phyloP scores from a whole-genome alignment of 2,888 invertebrate genomes.

The Ephialtes manifestator region DNA sequence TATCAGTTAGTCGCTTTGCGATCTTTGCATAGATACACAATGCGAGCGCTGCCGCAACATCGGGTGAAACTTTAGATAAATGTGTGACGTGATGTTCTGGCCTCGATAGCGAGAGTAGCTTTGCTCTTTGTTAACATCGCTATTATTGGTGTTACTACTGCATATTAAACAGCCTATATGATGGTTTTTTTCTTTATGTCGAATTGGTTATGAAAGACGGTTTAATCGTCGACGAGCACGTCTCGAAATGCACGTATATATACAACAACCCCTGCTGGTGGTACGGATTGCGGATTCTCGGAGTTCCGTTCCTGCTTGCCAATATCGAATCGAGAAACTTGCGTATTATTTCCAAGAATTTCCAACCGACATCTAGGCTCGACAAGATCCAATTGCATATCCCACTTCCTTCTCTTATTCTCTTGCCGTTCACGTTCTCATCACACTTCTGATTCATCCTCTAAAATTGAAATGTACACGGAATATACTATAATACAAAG shows the following conservation, averaged over 20 bases:
- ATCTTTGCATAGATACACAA: constrained; percentile 4
- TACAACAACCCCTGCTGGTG: constrained; percentile 29
- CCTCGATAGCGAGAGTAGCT: neutral
- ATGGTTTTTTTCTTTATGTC: neutral
- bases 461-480: neutral
- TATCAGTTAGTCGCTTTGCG: neutral
- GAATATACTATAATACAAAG: neutral
- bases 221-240: neutral
- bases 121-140: neutral
- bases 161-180: neutral
- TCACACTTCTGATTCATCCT: neutral
- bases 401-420: constrained; percentile 2
- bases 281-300: constrained; percentile 83
- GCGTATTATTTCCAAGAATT: constrained; percentile 77
- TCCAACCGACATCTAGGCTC: neutral
- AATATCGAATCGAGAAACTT: constrained; percentile 60
- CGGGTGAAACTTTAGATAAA: constrained; percentile 3
- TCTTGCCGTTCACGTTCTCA: neutral
- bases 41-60: neutral
- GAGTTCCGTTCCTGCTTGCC: constrained; percentile 81
- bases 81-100: neutral
- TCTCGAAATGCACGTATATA: neutral
- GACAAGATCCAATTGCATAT: neutral
- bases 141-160: neutral
- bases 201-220: neutral